Percentiles rank a stretch among this genome's conserved stretches.
Conservation (phyloP, 1,140 invertebrate species). For the Epicauta chinensis region DNA sequence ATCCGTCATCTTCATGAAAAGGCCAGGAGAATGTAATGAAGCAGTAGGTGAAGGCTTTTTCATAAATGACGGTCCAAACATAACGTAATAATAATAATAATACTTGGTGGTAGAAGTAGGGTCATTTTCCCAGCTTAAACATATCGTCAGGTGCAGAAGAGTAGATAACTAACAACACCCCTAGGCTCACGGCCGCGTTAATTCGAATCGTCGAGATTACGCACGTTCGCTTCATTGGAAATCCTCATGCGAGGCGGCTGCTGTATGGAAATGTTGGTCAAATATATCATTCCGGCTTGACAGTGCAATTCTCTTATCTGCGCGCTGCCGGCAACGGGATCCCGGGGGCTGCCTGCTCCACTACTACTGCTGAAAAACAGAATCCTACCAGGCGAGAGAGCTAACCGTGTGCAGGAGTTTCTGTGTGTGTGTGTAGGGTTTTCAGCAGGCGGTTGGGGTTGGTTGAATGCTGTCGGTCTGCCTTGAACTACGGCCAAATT, state of each 20-base stretch:
- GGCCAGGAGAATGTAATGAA: constrained; percentile 12
- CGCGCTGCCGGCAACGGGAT: constrained; percentile 47
- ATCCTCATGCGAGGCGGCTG: constrained; percentile 36
- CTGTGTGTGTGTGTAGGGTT: too few species aligned
- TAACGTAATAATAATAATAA: too few species aligned
- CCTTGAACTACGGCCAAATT: constrained; percentile 34
- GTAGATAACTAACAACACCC: constrained; percentile 24
- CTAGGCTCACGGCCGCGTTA: constrained; percentile 35
- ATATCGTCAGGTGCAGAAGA: constrained; percentile 32
- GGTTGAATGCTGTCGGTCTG: constrained; percentile 17
- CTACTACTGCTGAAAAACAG: constrained; percentile 38
- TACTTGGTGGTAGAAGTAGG: constrained; percentile 1
- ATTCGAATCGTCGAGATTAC: constrained; percentile 44
- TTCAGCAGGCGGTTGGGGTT: constrained; percentile 9
- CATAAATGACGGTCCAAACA: constrained; percentile 3
- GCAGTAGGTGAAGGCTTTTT: constrained; percentile 8
- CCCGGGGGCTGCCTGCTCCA: constrained; percentile 22
- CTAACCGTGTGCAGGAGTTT: background rate
- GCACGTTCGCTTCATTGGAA: constrained; percentile 45
- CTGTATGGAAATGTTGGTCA: constrained; percentile 76
- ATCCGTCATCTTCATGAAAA: constrained; percentile 17
- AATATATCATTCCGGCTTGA: constrained; percentile 81
- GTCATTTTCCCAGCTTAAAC: constrained; percentile 22
- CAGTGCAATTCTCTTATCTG: constrained; percentile 82
- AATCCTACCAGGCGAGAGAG: constrained; percentile 30